Conservation (phyloP, 1,140 invertebrate species). For the Lycorma delicatula region DNA sequence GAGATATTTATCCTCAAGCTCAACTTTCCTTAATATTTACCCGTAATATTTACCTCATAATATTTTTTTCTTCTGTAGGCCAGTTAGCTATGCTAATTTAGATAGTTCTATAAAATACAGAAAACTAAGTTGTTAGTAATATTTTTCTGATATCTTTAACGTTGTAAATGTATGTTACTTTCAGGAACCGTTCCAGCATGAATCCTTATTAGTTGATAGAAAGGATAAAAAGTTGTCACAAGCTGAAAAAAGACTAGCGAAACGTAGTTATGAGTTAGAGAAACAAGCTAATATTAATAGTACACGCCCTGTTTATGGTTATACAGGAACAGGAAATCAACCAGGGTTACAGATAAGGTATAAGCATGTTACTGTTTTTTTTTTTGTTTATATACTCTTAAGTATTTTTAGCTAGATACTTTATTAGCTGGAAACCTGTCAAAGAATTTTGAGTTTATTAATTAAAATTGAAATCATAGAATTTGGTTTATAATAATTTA, state of each 20-base stretch:
- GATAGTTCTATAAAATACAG: too few species aligned
- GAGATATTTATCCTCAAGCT: too few species aligned
- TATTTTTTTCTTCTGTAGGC: too few species aligned
- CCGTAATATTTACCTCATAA: too few species aligned
- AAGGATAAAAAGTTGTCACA: conserved; percentile 93
- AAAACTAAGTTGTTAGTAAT: not conserved
- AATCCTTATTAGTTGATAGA: conserved; percentile 88
- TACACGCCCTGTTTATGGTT: conserved; percentile 25
- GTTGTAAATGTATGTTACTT: conserved; percentile 17
- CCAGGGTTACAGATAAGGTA: conserved; percentile 15
- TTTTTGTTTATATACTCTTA: not conserved
- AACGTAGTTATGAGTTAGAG: conserved; percentile 87
- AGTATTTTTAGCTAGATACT: too few species aligned
- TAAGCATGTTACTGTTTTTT: not conserved
- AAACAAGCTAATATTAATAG: conserved; percentile 62
- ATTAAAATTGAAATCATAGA: too few species aligned
- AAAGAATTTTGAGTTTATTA: too few species aligned
- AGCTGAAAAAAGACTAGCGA: conserved; percentile 87
- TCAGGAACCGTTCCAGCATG: conserved; percentile 90
- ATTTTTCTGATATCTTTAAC: not conserved
- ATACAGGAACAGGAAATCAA: conserved; percentile 8
- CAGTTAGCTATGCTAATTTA: too few species aligned
- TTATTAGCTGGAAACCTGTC: too few species aligned
- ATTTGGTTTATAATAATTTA: too few species aligned
- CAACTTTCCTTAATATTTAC: too few species aligned